These are phyloP conservation scores for Lacerta bilineata DNA, from an alignment of 2,797 vertebrate genomes.

Conservation along the genomic window DNA sequence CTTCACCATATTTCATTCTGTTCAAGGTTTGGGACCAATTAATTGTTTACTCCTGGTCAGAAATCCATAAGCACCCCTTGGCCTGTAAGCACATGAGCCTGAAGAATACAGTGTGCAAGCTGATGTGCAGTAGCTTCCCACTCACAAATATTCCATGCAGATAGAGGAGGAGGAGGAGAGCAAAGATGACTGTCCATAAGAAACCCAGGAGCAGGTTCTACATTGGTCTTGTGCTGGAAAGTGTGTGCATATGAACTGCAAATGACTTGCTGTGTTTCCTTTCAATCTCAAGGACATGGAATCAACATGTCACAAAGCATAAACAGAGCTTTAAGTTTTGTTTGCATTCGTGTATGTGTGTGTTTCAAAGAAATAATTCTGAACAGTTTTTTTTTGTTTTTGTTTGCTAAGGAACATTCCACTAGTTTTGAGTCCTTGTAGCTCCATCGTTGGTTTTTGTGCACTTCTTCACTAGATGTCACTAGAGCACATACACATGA, in stretches of 20 bases:
- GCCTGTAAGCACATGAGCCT: not conserved
- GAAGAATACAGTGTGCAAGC: not conserved
- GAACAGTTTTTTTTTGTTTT: not conserved
- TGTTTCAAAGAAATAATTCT: not conserved
- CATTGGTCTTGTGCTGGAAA: not conserved
- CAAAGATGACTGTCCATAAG: not conserved
- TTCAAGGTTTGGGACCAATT: not conserved
- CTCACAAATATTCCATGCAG: not conserved
- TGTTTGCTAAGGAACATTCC: not conserved
- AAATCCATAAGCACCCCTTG: not conserved
- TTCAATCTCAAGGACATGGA: not conserved
- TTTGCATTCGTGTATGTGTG: not conserved
- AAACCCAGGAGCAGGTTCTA: not conserved
- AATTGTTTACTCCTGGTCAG: not conserved
- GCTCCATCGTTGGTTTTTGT: not conserved
- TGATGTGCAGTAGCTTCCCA: not conserved
- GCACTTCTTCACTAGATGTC: conserved; percentile 43
- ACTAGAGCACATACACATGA: conserved; percentile 32
- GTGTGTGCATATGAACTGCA: not conserved
- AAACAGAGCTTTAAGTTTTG: not conserved
- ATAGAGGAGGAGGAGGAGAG: not conserved
- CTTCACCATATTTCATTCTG: not conserved
- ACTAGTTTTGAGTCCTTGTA: not conserved
- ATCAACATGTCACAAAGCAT: not conserved
- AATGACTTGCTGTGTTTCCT: not conserved